Conservation (phyloP, 2,113 vertebrate genomes). For the Muscicapa adusta region DNA sequence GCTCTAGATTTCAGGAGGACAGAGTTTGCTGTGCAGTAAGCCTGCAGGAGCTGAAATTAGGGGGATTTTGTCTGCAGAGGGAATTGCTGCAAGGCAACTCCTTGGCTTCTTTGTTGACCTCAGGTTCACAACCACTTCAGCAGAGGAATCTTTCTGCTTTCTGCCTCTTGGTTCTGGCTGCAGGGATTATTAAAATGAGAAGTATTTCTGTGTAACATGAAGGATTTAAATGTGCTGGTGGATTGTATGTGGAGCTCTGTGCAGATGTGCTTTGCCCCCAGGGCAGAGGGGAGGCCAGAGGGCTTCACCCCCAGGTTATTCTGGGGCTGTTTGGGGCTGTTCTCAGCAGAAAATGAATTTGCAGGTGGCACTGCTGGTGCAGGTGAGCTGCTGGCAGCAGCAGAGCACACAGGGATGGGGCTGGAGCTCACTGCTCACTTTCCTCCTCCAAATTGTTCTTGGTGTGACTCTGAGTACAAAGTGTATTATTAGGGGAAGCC, state of each 20-base stretch:
- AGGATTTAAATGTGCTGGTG: neutral
- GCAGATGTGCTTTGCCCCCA: neutral
- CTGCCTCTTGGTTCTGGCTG: neutral
- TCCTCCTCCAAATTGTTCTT: neutral
- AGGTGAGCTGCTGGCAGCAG: neutral
- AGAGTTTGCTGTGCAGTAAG: neutral
- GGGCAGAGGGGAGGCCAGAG: neutral
- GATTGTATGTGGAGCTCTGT: rapidly evolving
- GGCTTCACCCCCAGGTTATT: rapidly evolving
- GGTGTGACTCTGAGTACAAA: neutral
- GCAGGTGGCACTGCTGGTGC: neutral
- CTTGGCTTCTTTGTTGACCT: neutral
- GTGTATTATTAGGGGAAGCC: neutral
- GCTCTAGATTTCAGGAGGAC: neutral
- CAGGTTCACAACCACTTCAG: neutral
- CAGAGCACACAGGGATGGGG: neutral
- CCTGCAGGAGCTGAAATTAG: neutral
- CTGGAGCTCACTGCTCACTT: neutral
- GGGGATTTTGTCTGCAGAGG: neutral
- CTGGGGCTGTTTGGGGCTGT: neutral
- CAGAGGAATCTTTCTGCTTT: neutral
- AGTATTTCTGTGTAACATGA: neutral
- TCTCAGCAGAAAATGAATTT: neutral
- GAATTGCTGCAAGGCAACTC: neutral
- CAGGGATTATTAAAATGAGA: neutral